A percentile compares a stretch with the other conserved stretches of the same genome.
Evolutionary conservation across 2,797 vertebrate genomes (phyloP).

Genomic region (Nasua narica): DNA sequence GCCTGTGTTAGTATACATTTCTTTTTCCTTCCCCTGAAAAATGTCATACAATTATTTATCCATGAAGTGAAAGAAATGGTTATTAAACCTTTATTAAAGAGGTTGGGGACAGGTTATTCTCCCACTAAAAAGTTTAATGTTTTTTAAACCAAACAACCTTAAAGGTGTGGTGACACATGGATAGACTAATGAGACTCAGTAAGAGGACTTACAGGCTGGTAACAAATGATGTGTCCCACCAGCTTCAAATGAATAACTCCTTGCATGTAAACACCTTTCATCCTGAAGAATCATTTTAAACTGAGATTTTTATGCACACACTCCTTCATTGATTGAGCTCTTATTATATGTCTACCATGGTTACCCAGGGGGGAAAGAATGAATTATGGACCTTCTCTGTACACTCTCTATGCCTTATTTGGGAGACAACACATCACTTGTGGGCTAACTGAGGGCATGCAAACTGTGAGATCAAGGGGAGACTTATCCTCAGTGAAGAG

Average conservation of each 20-base stretch:
- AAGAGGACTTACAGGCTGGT: slow-evolving; percentile 39
- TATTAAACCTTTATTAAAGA: slow-evolving; percentile 68
- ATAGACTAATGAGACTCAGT: slow-evolving; percentile 38
- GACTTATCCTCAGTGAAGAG: not conserved
- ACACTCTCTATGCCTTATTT: not conserved
- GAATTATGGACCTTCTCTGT: not conserved
- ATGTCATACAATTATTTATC: slow-evolving; percentile 46
- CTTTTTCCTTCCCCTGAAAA: slow-evolving; percentile 43
- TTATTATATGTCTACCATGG: not conserved
- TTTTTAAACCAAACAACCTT: slow-evolving; percentile 59
- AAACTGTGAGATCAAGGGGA: not conserved
- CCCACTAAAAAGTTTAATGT: slow-evolving; percentile 47
- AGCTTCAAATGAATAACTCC: slow-evolving; percentile 32
- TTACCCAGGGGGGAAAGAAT: not conserved
- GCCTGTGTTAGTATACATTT: not conserved
- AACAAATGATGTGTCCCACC: slow-evolving; percentile 22
- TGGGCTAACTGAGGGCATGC: not conserved
- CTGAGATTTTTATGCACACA: not conserved
- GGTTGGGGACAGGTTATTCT: slow-evolving; percentile 33
- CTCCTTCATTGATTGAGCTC: not conserved
- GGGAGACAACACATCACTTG: not conserved
- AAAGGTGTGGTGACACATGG: slow-evolving; percentile 46
- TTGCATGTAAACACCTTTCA: slow-evolving; percentile 44
- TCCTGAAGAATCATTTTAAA: slow-evolving; percentile 45
- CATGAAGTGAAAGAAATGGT: slow-evolving; percentile 51